Conservation (phyloP, 2,113 vertebrate species). For the Sorex fumeus region DNA sequence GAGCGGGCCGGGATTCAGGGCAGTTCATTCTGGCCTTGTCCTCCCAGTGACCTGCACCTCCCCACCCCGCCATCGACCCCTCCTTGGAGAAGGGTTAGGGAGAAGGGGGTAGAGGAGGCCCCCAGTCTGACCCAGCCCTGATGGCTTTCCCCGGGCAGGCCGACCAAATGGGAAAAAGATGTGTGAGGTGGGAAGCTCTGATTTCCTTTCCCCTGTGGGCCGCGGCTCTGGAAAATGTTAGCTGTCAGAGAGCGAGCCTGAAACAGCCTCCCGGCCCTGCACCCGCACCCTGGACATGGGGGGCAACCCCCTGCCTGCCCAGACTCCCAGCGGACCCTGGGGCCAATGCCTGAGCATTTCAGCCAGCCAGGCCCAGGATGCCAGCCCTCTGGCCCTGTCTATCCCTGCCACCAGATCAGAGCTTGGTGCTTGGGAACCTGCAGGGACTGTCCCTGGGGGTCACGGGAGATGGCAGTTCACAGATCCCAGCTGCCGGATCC, state of each 20-base stretch:
- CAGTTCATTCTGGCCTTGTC: slow-evolving; percentile 67
- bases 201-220: slow-evolving; percentile 72
- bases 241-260: slow-evolving; percentile 69
- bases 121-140: slow-evolving; percentile 64
- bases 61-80: background rate
- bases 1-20: slow-evolving; percentile 6
- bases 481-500: slow-evolving; percentile 26
- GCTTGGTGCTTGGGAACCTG: background rate
- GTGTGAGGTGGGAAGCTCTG: slow-evolving; percentile 77
- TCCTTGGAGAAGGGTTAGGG: slow-evolving; percentile 4
- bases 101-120: background rate
- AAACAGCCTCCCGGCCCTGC: background rate
- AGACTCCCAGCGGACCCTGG: background rate
- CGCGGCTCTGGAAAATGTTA: slow-evolving; percentile 75
- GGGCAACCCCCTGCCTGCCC: background rate
- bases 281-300: background rate
- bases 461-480: slow-evolving; percentile 24
- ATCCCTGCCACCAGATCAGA: background rate
- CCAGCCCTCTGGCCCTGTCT: background rate
- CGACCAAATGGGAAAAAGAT: slow-evolving; percentile 79
- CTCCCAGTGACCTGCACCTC: slow-evolving; percentile 69
- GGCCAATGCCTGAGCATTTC: background rate
- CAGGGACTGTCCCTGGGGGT: slow-evolving; percentile 30
- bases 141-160: slow-evolving; percentile 65
- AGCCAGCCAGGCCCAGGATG: background rate